Evolutionary conservation across 2,888 invertebrate genomes (phyloP).

Genomic region (Polyommatus iphigenia): DNA sequence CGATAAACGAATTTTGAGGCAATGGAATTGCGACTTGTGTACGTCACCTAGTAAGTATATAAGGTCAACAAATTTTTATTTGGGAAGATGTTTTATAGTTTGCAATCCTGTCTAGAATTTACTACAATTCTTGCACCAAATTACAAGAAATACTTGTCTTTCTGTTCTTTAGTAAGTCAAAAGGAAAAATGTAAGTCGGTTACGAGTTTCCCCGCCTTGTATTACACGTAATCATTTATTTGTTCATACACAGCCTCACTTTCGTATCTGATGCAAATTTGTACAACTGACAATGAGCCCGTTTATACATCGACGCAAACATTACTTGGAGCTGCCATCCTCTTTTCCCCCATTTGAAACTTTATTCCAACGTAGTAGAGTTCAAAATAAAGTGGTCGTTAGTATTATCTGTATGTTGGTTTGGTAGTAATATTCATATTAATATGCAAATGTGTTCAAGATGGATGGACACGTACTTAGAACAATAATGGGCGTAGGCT

Average conservation of each 20-base stretch:
- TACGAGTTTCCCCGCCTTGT: neutral
- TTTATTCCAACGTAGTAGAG: constrained; percentile 40
- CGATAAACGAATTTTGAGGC: no score
- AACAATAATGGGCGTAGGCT: constrained; percentile 77
- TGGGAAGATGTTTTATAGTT: no score
- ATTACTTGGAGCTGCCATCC: constrained; percentile 36
- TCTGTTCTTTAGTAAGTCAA: no score
- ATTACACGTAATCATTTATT: constrained; percentile 37
- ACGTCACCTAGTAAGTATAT: no score
- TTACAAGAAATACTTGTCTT: no score
- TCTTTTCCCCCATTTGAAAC: constrained; percentile 30
- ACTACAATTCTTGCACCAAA: no score
- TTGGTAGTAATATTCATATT: constrained; percentile 62
- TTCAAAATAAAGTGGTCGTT: constrained; percentile 23
- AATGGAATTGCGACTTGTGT: no score
- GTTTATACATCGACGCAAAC: constrained; percentile 56
- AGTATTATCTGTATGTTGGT: neutral
- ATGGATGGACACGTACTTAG: constrained; percentile 65
- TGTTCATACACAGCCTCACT: constrained; percentile 63
- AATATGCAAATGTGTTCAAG: constrained; percentile 62
- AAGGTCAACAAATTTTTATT: no score
- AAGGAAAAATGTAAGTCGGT: neutral
- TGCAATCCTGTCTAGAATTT: no score
- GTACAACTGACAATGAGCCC: constrained; percentile 72
- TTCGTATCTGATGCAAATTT: constrained; percentile 77